Percentiles rank a stretch among this genome's conserved stretches.
Evolutionary conservation across 2,888 invertebrate genomes (phyloP).

Genomic region (Ophonus ardosiacus): DNA sequence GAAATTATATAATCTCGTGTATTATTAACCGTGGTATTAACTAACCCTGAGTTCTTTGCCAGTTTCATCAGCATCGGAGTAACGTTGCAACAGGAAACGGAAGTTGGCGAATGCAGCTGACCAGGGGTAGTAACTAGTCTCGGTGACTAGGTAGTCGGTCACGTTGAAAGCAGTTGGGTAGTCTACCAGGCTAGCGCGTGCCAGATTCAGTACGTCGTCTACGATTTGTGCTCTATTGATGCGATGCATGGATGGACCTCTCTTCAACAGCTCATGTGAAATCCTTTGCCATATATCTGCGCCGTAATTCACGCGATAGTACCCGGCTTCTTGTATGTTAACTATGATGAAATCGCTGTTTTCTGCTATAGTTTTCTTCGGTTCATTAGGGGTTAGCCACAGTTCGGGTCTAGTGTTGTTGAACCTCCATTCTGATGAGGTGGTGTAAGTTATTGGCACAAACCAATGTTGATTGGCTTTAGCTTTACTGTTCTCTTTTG

Average conservation of each 20-base stretch:
- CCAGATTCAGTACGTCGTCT: conserved; percentile 88
- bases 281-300: conserved; percentile 78
- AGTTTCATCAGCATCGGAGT: conserved; percentile 70
- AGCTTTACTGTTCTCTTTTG: conserved; percentile 32
- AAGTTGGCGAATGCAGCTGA: conserved; percentile 79
- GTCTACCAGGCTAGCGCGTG: conserved; percentile 80
- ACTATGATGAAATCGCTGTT: conserved; percentile 81
- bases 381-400: conserved; percentile 70
- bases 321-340: conserved; percentile 83
- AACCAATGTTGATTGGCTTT: conserved; percentile 72
- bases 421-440: conserved; percentile 74
- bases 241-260: conserved; percentile 78
- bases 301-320: conserved; percentile 84
- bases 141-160: conserved; percentile 83
- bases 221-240: conserved; percentile 87
- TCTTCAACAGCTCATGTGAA: conserved; percentile 75
- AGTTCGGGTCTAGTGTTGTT: conserved; percentile 71
- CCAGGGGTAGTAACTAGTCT: conserved; percentile 89
- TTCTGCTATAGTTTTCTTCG: conserved; percentile 11
- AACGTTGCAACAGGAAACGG: conserved; percentile 72
- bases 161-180: conserved; percentile 83
- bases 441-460: conserved; percentile 78
- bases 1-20: too few species aligned
- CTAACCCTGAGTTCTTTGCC: conserved; percentile 44
- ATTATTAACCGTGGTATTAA: neutral